These are phyloP conservation scores for Caenorhabditis sinica DNA, from an alignment of 2,888 invertebrate genomes.

Conservation along the genomic window DNA sequence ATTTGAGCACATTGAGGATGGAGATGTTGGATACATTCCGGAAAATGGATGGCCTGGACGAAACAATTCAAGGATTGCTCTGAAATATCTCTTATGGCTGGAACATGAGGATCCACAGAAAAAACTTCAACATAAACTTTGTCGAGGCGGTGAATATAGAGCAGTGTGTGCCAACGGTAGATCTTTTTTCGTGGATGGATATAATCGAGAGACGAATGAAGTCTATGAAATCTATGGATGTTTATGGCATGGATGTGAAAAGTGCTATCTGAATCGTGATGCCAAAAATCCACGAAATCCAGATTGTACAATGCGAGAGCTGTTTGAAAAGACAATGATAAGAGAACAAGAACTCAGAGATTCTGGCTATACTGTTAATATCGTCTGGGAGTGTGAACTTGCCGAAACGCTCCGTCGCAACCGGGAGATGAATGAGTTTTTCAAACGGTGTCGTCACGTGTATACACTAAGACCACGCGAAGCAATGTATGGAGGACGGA, in stretches of 20 bases:
- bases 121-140: background rate
- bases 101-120: background rate
- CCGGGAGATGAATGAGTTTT: background rate
- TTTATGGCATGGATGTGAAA: background rate
- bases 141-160: background rate
- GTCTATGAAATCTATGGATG: background rate
- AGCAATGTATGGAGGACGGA: background rate
- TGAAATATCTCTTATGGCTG: conserved; percentile 13
- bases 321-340: background rate
- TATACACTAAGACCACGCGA: background rate
- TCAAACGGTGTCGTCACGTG: background rate
- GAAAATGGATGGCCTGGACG: conserved; percentile 39
- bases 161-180: too few species aligned
- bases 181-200: background rate
- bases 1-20: conserved; percentile 19
- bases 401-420: background rate
- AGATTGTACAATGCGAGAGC: background rate
- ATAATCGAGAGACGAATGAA: background rate
- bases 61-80: conserved; percentile 27
- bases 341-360: background rate
- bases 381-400: background rate
- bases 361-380: background rate
- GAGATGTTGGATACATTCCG: background rate
- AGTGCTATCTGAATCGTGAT: background rate
- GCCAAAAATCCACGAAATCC: background rate